These are phyloP conservation scores for Caenorhabditis briggsae DNA, from an alignment of 1,140 invertebrate species.

Conservation along the genomic window DNA sequence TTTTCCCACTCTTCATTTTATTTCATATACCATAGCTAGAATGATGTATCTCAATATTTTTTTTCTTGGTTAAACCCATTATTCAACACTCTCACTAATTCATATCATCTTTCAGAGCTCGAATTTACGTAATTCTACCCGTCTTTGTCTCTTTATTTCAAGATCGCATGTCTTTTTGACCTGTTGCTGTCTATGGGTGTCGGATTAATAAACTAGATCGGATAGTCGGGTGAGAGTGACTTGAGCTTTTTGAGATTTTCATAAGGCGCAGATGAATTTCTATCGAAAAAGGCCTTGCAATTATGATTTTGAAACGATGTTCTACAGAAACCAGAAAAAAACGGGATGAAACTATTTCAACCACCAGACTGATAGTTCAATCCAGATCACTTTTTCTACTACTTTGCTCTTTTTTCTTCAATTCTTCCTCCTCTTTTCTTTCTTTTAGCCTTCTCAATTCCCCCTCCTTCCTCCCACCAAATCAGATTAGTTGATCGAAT, in stretches of 20 bases:
- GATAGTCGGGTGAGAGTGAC: too few relatives aligned
- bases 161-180: slow-evolving; percentile 12
- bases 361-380: slow-evolving; percentile 4
- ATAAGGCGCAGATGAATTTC: too few relatives aligned
- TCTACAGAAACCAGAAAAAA: neutral
- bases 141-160: neutral
- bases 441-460: slow-evolving; percentile 19
- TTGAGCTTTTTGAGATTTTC: too few relatives aligned
- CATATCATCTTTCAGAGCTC: slow-evolving; percentile 9
- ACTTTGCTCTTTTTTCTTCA: slow-evolving; percentile 27
- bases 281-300: too few relatives aligned
- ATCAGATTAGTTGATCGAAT: slow-evolving; percentile 50
- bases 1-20: neutral
- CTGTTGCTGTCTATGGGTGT: neutral
- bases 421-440: neutral
- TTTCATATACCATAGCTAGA: neutral
- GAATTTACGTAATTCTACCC: slow-evolving; percentile 22
- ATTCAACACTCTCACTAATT: slow-evolving; percentile 37
- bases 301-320: neutral
- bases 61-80: neutral
- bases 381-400: neutral
- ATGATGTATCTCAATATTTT: neutral
- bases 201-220: too few relatives aligned
- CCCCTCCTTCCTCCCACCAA: neutral
- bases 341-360: neutral